Percentiles rank a stretch among this genome's conserved stretches.
These are phyloP conservation scores for Prunella fulvescens DNA, from an alignment of 2,113 vertebrate species.

Conservation along the genomic window DNA sequence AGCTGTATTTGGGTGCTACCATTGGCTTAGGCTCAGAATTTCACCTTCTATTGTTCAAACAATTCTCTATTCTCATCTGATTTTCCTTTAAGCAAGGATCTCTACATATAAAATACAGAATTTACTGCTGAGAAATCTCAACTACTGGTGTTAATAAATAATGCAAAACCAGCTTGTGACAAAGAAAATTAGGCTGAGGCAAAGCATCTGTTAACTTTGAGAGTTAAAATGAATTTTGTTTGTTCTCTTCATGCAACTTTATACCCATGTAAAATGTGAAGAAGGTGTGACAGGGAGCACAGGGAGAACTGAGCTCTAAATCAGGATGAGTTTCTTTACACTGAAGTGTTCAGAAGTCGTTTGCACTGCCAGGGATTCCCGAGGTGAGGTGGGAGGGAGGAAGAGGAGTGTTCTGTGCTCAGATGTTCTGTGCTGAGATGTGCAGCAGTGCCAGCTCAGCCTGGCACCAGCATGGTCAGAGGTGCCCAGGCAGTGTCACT, in stretches of 20 bases:
- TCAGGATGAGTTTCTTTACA: not conserved
- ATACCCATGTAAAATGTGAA: accelerated
- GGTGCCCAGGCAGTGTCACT: not conserved
- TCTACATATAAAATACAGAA: not conserved
- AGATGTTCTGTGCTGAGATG: accelerated
- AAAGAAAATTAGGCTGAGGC: not conserved
- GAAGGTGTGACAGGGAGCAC: not conserved
- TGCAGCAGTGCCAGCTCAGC: accelerated
- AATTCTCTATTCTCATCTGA: not conserved
- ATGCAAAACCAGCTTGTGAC: not conserved
- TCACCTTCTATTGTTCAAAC: not conserved
- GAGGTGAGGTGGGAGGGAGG: accelerated
- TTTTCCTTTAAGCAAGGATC: not conserved
- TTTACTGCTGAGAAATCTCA: not conserved
- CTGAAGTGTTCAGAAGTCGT: accelerated
- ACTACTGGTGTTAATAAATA: not conserved
- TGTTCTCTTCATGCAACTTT: not conserved
- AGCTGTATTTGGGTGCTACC: not conserved
- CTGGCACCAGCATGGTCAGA: not conserved
- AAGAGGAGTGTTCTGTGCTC: not conserved
- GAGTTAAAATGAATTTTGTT: not conserved
- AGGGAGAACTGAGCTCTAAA: accelerated
- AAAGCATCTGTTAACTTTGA: not conserved
- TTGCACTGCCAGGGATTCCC: not conserved
- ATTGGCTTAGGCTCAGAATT: not conserved